These are phyloP conservation scores for Vulpes lagopus DNA, from an alignment of 2,113 vertebrate genomes.

Conservation along the genomic window DNA sequence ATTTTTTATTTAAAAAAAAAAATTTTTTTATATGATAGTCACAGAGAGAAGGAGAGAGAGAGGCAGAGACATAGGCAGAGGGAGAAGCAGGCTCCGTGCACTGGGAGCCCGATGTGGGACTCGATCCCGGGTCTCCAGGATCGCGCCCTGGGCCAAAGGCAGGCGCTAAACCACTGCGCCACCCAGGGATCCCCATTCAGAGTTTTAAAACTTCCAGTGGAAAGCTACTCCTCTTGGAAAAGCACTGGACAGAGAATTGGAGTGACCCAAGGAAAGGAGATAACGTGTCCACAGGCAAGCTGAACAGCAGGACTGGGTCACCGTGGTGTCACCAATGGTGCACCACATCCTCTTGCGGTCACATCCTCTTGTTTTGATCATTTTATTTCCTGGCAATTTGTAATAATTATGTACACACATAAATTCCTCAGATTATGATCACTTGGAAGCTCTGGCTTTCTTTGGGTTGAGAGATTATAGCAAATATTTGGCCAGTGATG, in stretches of 20 bases:
- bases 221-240: not conserved
- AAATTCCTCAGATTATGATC: not conserved
- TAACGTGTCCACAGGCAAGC: not conserved
- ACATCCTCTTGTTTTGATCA: not conserved
- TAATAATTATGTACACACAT: not conserved
- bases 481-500: not conserved
- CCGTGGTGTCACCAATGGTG: not conserved
- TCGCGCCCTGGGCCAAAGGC: too few species aligned
- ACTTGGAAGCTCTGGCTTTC: not conserved
- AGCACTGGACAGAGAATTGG: not conserved
- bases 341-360: not conserved
- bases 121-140: too few species aligned
- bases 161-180: too few species aligned
- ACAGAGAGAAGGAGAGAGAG: too few species aligned
- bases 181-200: not conserved
- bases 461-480: slow-evolving; percentile 46
- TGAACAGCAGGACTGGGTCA: not conserved
- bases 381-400: not conserved
- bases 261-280: not conserved
- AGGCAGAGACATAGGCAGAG: too few species aligned
- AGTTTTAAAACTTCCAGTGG: not conserved
- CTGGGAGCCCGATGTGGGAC: too few species aligned
- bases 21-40: too few species aligned
- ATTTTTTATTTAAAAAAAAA: not conserved
- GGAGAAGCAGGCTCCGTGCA: too few species aligned